Evolutionary conservation across 2,113 vertebrate species (phyloP), one percentile per base, ranked within the genome.

Genomic region (rat (Rattus norvegicus)): DNA sequence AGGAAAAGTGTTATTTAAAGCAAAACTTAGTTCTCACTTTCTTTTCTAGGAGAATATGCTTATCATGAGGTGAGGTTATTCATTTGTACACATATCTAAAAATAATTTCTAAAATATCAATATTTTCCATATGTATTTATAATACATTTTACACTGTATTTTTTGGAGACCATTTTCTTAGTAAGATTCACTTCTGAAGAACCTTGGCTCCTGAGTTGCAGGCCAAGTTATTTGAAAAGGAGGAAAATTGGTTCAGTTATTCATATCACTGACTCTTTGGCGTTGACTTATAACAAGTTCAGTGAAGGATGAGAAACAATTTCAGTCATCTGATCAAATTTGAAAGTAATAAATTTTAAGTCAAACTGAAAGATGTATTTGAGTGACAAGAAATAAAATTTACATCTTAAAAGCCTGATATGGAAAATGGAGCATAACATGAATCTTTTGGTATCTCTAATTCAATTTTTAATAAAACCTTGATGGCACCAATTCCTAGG

Each of bases 291-390:
- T 72, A 97, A 93, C 95, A 96, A 96, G 47, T 96, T 96, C 95
- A 97, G 83, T 96, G 87, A 52, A 95, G 83, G 72, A 94, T 97
- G 91, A 97, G 94, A 97, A 98, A 97, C 93, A 94, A 96, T 97
- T 98, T 96, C 67, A 93, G 77, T 67, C 86, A 96, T 96, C 81
- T 97, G 94, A 97, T 96, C 84, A 96, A 91, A 89, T 93, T 95
- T 90, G 77, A 94, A 97, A 96, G 91, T 94, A 85, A 97, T 97
- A 97, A 79, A 97, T 95, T 97, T 96, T 79, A 63, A 95, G 26
- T 83, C 85, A 97, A 97, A 96, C 94, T 97, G 94, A 95, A 97
- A 96, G 73, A 95, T 83, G 81, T 93, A 91, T 96, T 96, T 96
- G 93, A 97, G 67, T 95, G 94, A 97, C 83, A 96, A 73, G 91